Base-by-base conservation (phyloP, 2,888 invertebrate species). In the Phaedon cochleariae region DNA sequence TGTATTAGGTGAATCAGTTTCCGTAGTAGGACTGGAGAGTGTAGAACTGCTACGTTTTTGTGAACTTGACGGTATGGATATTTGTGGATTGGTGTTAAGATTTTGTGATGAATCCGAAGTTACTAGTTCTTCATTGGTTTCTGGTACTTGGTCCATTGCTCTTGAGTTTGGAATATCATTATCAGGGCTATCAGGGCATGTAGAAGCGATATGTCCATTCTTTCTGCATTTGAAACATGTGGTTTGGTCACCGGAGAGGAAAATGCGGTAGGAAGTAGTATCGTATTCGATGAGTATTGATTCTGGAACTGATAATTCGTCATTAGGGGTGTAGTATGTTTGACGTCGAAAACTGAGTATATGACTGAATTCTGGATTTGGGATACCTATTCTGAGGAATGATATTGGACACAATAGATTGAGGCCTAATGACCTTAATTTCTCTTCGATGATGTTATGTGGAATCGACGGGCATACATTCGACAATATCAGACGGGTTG, bases 341-440 rank as follows among this genome's bases (percentile, higher is more conserved):
- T 76, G 74, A 51, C 73, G 59, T 54, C 71, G 55, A 54, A 75
- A 73, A 52, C 76, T 77, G 7, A 73, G 48, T 26, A 76, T 68
- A 54, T 76, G 74, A 29, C 59, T 54, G 54, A 65, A 74, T 58
- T 57, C 45, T 17, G 57, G 41, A n/a, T 34, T 22, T n/a, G 57
- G 12, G 17, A 62, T 69, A 17, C 73, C 73, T 10, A 68, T 68
- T 69, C 69, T 67, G 20, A 75, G 62, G 54, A 72, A 72, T 9
- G 65, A 67, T 1, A 71, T 67, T 12, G 70, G 69, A 17, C 69
- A 74, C 21, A 70, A 55, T 37, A 65, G 48, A 62, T 70, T 66
- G 10, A 73, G 18, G 12, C 65, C 63, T 15, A 68, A 46, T 41
- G 59, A 62, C 52, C 63, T 69, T 1, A 76, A 48, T 49, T 59